Base-by-base conservation (phyloP, 2,888 invertebrate species). In the Latrodectus elegans region DNA sequence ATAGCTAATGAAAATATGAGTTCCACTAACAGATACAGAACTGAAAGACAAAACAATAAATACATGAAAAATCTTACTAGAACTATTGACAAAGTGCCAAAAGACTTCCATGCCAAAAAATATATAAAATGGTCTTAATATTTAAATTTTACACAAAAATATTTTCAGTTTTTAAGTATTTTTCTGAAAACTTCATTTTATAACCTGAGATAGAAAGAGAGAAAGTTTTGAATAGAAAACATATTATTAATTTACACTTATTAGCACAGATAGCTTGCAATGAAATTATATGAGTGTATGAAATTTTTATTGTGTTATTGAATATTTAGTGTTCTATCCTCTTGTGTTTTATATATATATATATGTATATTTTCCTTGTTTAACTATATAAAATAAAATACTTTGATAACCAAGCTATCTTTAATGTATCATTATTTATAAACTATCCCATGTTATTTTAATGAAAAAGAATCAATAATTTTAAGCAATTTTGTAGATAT, bases 31-130 rank as follows among this genome's bases (percentile, higher is more conserved):
- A 73, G n/a, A 52, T 26, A 26, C 55, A 64, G 52, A 49, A 73
- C 26, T 53, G 26, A 53, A 77, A 77, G 17, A 75, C 83, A 84
- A 72, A 78, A 73, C 72, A 78, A 70, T 53, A 71, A 72, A 52
- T 73, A 78, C 64, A 53, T 60, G 60, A 38, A 14, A 84, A 82
- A 55, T 38, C 68, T 78, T 53, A 73, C 70, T 73, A 84, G 72
- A 22, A 67, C 15, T 64, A 71, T 38, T 84, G 53, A 84, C 72
- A 72, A 84, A 84, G 84, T 84, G 84, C 84, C 84, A 81, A 81
- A 81, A 80, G 60, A 71, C 15, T 73, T 73, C n/a, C 73, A 55
- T 81, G 80, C 80, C 72, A 84, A 84, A 78, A 75, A 73, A 73
- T 15, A n/a, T 10, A 75, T 55, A 26, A 75, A 75, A 26, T 75